Percentiles rank a stretch among this genome's conserved stretches.
phyloP scores from a whole-genome alignment of 2,888 invertebrate species.

The Pherbina coryleti region DNA sequence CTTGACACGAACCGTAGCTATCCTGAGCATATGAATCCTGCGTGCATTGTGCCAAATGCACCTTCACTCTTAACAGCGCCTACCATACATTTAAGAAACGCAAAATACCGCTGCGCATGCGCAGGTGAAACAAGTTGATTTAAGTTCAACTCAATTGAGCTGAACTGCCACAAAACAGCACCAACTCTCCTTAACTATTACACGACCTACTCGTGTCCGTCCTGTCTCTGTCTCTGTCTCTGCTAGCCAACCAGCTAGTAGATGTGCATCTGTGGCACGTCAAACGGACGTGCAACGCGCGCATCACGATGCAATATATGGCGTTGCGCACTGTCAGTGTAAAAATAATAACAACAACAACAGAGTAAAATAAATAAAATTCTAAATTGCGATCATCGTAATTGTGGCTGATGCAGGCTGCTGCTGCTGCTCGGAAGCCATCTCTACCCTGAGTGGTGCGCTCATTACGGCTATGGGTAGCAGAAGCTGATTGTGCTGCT shows the following conservation, averaged over 20 bases:
- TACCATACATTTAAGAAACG: slow-evolving; percentile 2
- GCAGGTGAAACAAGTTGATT: slow-evolving; percentile 56
- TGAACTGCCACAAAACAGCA: slow-evolving; percentile 26
- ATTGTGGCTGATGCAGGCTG: slow-evolving; percentile 17
- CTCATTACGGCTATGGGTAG: slow-evolving; percentile 13
- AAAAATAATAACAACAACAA: neutral
- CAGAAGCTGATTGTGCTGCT: neutral
- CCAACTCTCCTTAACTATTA: neutral
- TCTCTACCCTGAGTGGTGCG: neutral
- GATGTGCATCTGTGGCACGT: slow-evolving; percentile 42
- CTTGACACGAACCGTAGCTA: too few species aligned
- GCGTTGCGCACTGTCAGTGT: neutral
- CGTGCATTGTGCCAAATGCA: too few species aligned
- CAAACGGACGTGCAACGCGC: slow-evolving; percentile 38
- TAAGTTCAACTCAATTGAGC: slow-evolving; percentile 7
- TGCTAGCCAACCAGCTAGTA: neutral
- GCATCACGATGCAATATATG: slow-evolving; percentile 34
- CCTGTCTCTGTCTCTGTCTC: slow-evolving; percentile 38
- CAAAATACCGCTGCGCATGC: slow-evolving; percentile 57
- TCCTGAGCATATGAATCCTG: too few species aligned
- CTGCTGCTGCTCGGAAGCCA: slow-evolving; percentile 29
- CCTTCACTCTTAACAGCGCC: neutral
- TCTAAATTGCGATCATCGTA: slow-evolving; percentile 4
- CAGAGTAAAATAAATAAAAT: neutral
- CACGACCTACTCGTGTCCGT: slow-evolving; percentile 35